Base-by-base conservation (phyloP, 2,797 vertebrate species). In the Gouania willdenowi region DNA sequence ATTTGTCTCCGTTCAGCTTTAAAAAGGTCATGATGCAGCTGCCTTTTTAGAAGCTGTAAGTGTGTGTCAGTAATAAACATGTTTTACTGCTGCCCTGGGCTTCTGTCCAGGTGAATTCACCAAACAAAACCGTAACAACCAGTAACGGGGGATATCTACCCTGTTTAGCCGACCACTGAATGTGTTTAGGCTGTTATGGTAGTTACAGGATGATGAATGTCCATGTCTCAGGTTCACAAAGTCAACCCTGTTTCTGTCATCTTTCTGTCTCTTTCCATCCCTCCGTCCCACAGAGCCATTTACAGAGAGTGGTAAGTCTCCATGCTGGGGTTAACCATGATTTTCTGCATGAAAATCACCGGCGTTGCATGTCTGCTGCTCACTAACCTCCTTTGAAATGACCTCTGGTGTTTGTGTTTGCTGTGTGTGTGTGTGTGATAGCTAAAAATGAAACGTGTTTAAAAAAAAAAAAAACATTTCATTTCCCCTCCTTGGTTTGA, bases 301-400 rank as follows among this genome's bases (percentile, higher is more conserved):
- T 90, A 90, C 47, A 78, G 84, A 14, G 82, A 81, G 64, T 89
- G 88, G 89, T 90, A 87, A 91, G 88, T 91, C 34, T 70, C 60
- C 64, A 33, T 39, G 43, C 75, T 6, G 5, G 66, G 61, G 54
- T 42, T 43, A 6, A 36, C 42, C 55, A 27, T 75, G 67, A 53
- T 77, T 61, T 70, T 19, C 68, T 69, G 84, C 85, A 79, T 87
- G 84, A 82, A 31, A 82, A 66, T 66, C 47, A 32, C 61, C 43
- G 53, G 69, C 79, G 76, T 56, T 26, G 83, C 87, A 82, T 87
- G 80, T 38, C 18, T 50, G 26, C 43, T 49, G 43, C 75, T 79
- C 72, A 77, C 76, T 89, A 89, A 90, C 77, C 51, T 50, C 49
- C 45, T 36, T 54, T 30, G 46, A 76, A 67, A 49, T 52, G 17